phyloP scores from a whole-genome alignment of 2,797 vertebrate genomes.

The Anableps anableps region DNA sequence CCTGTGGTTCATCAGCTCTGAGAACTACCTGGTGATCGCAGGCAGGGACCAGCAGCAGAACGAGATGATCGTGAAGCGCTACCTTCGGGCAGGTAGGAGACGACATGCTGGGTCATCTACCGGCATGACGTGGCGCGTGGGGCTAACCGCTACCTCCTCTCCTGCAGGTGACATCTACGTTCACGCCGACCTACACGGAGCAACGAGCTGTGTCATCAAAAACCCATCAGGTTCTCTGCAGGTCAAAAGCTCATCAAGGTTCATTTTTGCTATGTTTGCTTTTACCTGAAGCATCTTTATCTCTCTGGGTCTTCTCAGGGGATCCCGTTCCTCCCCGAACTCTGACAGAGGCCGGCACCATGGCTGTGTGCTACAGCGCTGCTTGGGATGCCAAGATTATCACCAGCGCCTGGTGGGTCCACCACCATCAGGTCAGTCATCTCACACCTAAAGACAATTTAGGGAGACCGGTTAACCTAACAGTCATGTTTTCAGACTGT shows the following conservation, averaged over 20 bases:
- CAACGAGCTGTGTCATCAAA: conserved; percentile 97
- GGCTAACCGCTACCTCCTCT: conserved; percentile 1
- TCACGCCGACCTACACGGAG: conserved; percentile 96
- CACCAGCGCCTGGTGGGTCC: conserved; percentile 99
- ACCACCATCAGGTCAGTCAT: conserved; percentile 91
- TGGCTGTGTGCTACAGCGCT: conserved; percentile 97
- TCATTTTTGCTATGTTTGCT: not conserved
- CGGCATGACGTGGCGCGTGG: too few relatives aligned
- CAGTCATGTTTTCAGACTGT: too few relatives aligned
- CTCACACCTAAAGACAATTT: not conserved
- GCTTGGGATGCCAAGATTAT: conserved; percentile 98
- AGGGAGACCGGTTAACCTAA: too few relatives aligned
- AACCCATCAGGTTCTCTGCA: conserved; percentile 88
- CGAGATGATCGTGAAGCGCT: conserved; percentile 97
- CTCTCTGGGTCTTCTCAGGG: conserved; percentile 72
- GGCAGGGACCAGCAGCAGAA: conserved; percentile 99
- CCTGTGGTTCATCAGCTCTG: conserved; percentile 98
- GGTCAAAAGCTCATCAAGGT: not conserved
- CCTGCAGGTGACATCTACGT: conserved; percentile 92
- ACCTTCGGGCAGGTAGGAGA: conserved; percentile 86
- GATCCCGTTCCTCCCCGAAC: conserved; percentile 90
- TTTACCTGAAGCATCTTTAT: not conserved
- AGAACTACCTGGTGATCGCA: conserved; percentile 96
- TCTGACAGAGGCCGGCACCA: conserved; percentile 93
- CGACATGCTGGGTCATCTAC: not conserved